These are phyloP conservation scores for Callinectes sapidus DNA, from an alignment of 2,888 invertebrate species.

Conservation along the genomic window DNA sequence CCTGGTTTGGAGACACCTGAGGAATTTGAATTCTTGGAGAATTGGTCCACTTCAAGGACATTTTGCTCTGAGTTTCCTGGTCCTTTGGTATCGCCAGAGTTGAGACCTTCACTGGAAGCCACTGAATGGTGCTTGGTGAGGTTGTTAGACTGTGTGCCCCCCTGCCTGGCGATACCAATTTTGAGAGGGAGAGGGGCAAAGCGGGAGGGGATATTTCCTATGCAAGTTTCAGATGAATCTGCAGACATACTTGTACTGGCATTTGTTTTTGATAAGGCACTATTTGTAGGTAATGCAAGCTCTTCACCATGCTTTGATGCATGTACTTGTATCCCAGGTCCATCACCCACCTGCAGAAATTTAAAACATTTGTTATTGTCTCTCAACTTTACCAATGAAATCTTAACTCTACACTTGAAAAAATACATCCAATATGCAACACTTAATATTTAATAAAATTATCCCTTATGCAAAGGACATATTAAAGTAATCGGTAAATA, in stretches of 20 bases:
- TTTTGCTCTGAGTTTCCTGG: constrained; percentile 37
- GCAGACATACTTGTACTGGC: background rate
- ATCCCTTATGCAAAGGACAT: background rate
- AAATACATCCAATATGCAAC: background rate
- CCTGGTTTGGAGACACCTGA: background rate
- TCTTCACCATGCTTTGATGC: constrained; percentile 47
- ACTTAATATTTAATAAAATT: background rate
- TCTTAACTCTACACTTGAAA: background rate
- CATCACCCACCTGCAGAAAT: constrained; percentile 29
- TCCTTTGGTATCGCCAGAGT: constrained; percentile 59
- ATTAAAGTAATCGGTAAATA: background rate
- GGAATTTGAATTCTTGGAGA: constrained; percentile 13
- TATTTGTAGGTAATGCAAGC: constrained; percentile 17
- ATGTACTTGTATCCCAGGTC: constrained; percentile 1
- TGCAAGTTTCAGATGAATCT: constrained; percentile 29
- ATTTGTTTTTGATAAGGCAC: constrained; percentile 39
- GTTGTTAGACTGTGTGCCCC: constrained; percentile 49
- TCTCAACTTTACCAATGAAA: background rate
- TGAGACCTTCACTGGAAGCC: constrained; percentile 61
- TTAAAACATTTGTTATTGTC: background rate
- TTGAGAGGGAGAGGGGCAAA: constrained; percentile 64
- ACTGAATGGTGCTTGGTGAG: constrained; percentile 54
- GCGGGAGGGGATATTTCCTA: constrained; percentile 61
- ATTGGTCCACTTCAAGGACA: constrained; percentile 43
- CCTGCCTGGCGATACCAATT: constrained; percentile 66